Evolutionary conservation across 2,797 vertebrate genomes (phyloP), one percentile per base, ranked within the genome.

Genomic region (Lerista edwardsae): DNA sequence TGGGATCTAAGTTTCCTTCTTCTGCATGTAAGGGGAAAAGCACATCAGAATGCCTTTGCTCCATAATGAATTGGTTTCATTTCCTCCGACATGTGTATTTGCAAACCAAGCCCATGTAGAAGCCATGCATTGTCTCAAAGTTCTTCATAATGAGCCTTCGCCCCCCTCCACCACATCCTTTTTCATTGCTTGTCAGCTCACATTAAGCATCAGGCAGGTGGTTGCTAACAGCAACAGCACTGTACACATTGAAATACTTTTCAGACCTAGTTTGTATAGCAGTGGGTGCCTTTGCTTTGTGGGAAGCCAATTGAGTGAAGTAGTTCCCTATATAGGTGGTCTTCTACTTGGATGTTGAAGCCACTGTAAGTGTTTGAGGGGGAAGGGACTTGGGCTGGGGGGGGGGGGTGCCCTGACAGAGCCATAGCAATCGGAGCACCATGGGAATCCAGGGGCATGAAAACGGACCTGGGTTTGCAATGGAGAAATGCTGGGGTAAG

Each of bases 91-190:
- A 31, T 55, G 27, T 61, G n/a, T 64, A 17, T 41, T 44, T 64
- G 76, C 64, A 64, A 62, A 64, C 4, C 7, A 3, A 27, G 9
- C 64, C n/a, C 25, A 11, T 0, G 0, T 59, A 12, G 79, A 29
- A 86, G 65, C 36, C 14, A 69, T 87, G 5, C 19, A 39, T 64
- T 1, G 0, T 51, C 15, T 59, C 36, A n/a, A 27, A 62, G 44
- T 69, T 27, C 29, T 55, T 10, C 11, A 71, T 61, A 75, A 72
- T 29, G 21, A 78, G 47, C 27, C 27, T 41, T 19, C 47, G 77
- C n/a, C 19, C 27, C 34, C 31, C 44, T 41, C 36, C 0, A 0
- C 68, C 78, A 65, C 2, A 76, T 2, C 71, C 73, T 11, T 83
- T 59, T 1, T 55, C 64, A 19, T 2, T 76, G 1, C 27, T 77